Percentiles rank a stretch among this genome's conserved stretches.
phyloP scores from a whole-genome alignment of 1,140 invertebrate genomes.

The Reticulitermes speratus region DNA sequence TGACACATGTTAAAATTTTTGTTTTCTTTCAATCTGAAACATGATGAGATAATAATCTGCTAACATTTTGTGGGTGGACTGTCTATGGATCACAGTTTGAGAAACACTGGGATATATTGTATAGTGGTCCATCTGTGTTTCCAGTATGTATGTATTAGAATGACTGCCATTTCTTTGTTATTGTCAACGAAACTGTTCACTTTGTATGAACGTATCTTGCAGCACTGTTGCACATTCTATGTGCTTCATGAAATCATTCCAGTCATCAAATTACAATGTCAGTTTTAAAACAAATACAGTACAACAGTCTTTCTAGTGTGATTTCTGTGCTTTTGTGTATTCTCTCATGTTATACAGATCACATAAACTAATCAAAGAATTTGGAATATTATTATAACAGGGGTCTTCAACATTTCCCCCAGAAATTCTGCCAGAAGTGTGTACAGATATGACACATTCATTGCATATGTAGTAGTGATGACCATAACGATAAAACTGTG shows the following conservation, averaged over 20 bases:
- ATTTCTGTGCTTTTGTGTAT: not conserved
- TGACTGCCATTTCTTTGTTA: not conserved
- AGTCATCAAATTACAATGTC: not conserved
- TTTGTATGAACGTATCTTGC: not conserved
- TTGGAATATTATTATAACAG: not conserved
- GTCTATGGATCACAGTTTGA: too few species aligned
- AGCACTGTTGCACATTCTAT: not conserved
- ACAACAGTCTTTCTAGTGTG: not conserved
- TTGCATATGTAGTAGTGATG: too few species aligned
- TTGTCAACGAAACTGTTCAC: not conserved
- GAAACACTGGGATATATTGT: too few species aligned
- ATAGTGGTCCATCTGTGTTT: not conserved
- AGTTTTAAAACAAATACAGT: not conserved
- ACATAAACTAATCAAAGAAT: not conserved
- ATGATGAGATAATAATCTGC: too few species aligned
- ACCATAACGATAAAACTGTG: too few species aligned
- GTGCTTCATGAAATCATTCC: not conserved
- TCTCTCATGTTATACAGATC: not conserved
- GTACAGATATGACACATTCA: not conserved
- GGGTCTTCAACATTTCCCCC: not conserved
- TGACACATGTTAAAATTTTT: too few species aligned
- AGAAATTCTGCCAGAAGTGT: not conserved
- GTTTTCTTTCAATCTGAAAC: too few species aligned
- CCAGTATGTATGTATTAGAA: not conserved
- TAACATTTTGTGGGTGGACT: too few species aligned